phyloP scores from a whole-genome alignment of 2,888 invertebrate genomes.

The Pseudoips prasinana region DNA sequence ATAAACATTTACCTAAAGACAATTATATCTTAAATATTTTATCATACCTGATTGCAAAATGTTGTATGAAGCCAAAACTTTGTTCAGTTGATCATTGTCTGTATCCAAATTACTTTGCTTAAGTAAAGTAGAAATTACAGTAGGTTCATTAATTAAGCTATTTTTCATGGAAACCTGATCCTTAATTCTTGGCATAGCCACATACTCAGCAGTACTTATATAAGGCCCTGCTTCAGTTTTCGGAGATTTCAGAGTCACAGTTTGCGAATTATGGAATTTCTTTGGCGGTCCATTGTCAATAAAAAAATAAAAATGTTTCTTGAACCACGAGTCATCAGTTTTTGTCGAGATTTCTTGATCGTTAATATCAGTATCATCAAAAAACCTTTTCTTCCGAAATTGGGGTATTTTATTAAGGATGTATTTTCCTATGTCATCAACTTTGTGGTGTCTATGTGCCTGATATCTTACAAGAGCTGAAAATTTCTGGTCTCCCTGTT shows the following conservation, averaged over 20 bases:
- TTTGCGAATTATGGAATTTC: slow-evolving; percentile 58
- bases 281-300: slow-evolving; percentile 52
- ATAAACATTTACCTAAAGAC: too few species aligned
- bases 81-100: too few species aligned
- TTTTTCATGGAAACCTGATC: slow-evolving; percentile 3
- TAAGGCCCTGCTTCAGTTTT: slow-evolving; percentile 8
- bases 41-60: too few species aligned
- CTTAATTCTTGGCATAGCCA: neutral
- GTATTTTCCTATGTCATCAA: slow-evolving; percentile 70
- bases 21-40: too few species aligned
- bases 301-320: slow-evolving; percentile 61
- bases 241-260: slow-evolving; percentile 48
- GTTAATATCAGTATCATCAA: slow-evolving; percentile 52
- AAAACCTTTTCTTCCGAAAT: slow-evolving; percentile 35
- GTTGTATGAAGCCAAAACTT: too few species aligned
- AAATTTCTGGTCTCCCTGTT: slow-evolving; percentile 51
- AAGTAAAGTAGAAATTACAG: too few species aligned
- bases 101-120: too few species aligned
- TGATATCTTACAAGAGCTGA: slow-evolving; percentile 62
- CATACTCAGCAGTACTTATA: neutral
- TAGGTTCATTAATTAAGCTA: neutral
- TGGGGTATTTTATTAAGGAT: slow-evolving; percentile 62
- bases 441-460: slow-evolving; percentile 67
- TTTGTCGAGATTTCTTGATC: slow-evolving; percentile 62
- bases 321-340: slow-evolving; percentile 65